These are phyloP conservation scores for Eupithecia abbreviata DNA, from an alignment of 2,888 invertebrate genomes.

Conservation along the genomic window DNA sequence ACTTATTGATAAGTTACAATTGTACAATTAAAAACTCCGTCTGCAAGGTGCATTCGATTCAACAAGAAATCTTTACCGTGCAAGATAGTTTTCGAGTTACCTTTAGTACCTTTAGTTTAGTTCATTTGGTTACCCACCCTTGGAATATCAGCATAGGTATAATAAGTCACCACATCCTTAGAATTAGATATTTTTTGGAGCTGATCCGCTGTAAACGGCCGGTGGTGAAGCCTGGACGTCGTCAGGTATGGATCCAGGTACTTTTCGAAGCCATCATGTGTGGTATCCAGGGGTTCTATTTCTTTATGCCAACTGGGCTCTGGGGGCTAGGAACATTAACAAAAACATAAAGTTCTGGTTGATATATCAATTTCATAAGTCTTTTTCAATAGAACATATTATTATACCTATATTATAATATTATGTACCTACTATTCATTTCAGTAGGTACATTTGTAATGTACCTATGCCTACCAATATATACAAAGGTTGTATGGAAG, in stretches of 20 bases:
- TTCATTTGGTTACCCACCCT: slow-evolving; percentile 58
- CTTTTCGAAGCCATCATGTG: slow-evolving; percentile 72
- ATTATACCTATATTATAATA: no score
- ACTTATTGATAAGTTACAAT: no score
- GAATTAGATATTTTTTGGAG: slow-evolving; percentile 59
- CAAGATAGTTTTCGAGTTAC: no score
- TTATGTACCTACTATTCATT: no score
- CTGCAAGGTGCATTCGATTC: no score
- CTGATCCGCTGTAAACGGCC: slow-evolving; percentile 71
- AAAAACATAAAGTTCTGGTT: not conserved
- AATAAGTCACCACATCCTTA: slow-evolving; percentile 71
- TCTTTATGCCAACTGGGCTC: slow-evolving; percentile 63
- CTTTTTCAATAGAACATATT: no score
- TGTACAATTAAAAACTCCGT: no score
- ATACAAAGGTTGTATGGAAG: no score
- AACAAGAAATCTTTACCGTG: no score
- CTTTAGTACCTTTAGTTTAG: no score
- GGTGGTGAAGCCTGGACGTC: slow-evolving; percentile 69
- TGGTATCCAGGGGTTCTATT: slow-evolving; percentile 68
- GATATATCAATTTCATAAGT: no score
- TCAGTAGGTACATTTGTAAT: no score
- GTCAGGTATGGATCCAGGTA: slow-evolving; percentile 75
- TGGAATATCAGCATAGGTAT: slow-evolving; percentile 66
- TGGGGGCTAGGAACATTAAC: slow-evolving; percentile 48
- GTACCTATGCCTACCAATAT: not conserved